Base-by-base conservation (phyloP, 2,113 vertebrate genomes). In the Nibea albiflora region DNA sequence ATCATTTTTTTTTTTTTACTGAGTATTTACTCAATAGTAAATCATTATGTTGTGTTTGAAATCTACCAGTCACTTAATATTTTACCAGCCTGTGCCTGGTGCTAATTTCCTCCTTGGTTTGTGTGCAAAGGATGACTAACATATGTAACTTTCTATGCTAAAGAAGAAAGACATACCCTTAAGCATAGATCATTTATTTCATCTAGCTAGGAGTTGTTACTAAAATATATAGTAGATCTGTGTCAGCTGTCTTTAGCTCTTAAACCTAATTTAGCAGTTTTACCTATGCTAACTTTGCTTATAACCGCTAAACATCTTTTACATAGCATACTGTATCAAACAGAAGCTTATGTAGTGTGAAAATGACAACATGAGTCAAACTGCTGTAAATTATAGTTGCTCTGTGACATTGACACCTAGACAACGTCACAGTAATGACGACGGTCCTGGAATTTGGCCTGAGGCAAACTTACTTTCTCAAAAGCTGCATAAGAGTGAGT, bases 401-500 rank as follows among this genome's bases (percentile, higher is more conserved):
- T 39, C 5, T 8, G 26, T 16, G 22, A 66, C 16, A 15, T 0
- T 44, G 50, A 39, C 15, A 64, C 20, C 31, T 35, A 52, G 35
- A 19, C 4, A 2, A 53, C 24, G 31, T 65, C 49, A 74, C 67
- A 53, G 52, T 60, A 24, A 46, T 50, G 47, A 70, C 52, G n/a
- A 61, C 47, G n/a, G 66, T 7, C 17, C 22, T 84, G 69, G 78
- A 83, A 68, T 58, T 20, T 60, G 46, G 19, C 69, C 73, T 16
- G n/a, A 73, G 15, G 46, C 11, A 28, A 62, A 47, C 42, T 28
- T 11, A 39, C 17, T 74, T 14, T 75, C 42, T 39, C n/a, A 1
- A 57, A 63, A 80, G 67, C 50, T 77, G 46, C n/a, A 44, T 26
- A 8, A 42, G 19, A 57, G 26, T 47, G n/a, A 20, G 61, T 62